Percentiles rank a stretch among this genome's conserved stretches.
Conservation (phyloP, 2,888 invertebrate species). For the Caenorhabditis zanzibari region DNA sequence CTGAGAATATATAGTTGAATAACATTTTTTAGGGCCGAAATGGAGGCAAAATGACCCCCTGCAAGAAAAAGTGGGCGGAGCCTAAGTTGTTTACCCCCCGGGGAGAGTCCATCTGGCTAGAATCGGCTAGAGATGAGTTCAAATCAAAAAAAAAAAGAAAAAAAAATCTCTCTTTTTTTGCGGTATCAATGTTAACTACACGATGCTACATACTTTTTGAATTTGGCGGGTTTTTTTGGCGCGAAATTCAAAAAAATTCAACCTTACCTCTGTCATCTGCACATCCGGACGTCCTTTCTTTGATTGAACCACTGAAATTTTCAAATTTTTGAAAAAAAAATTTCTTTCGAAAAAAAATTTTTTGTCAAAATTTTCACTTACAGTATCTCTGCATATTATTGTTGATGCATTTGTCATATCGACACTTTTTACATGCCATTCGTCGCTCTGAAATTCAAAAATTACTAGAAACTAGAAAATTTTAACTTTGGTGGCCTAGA, state of each 20-base stretch:
- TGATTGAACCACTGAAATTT: conserved; percentile 57
- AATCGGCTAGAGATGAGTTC: neutral
- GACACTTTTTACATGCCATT: conserved; percentile 64
- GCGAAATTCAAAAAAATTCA: neutral
- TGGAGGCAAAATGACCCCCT: no score
- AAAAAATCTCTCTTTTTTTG: neutral
- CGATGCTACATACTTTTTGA: no score
- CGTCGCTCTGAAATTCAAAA: conserved; percentile 54
- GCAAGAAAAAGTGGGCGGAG: conserved; percentile 4
- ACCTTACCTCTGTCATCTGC: conserved; percentile 17
- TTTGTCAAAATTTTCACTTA: conserved; percentile 24
- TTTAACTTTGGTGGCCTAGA: conserved; percentile 12
- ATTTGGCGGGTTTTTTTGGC: neutral
- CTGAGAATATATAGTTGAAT: neutral
- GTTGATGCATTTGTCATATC: conserved; percentile 63
- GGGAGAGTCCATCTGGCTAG: neutral
- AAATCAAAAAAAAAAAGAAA: neutral
- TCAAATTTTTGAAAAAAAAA: conserved; percentile 8
- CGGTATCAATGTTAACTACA: no score
- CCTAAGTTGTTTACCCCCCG: neutral
- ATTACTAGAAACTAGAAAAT: neutral
- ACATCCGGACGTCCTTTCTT: conserved; percentile 36
- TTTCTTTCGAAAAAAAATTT: no score
- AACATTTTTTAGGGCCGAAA: neutral
- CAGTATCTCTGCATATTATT: conserved; percentile 64